These are phyloP conservation scores for Scaptomyza polygonia DNA, from an alignment of 2,888 invertebrate genomes.

Conservation along the genomic window DNA sequence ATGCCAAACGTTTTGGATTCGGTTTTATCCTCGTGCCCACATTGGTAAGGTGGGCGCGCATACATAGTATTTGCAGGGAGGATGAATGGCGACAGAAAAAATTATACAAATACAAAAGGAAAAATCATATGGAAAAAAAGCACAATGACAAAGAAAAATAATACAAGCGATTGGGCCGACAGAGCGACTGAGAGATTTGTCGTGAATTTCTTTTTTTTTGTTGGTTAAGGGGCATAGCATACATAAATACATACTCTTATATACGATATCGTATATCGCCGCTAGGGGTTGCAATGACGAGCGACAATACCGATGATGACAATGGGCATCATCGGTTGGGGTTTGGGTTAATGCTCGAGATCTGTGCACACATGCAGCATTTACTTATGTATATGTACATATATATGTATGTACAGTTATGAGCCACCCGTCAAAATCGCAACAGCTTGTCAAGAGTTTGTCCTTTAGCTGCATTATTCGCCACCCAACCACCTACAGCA, in stretches of 20 bases:
- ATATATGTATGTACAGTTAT: constrained; percentile 4
- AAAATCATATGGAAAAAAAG: constrained; percentile 69
- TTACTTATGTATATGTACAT: neutral
- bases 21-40: constrained; percentile 15
- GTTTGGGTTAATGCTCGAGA: constrained; percentile 22
- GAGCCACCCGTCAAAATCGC: constrained; percentile 63
- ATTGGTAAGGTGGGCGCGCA: constrained; percentile 27
- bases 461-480: constrained; percentile 37
- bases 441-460: constrained; percentile 71
- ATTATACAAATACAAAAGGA: constrained; percentile 78
- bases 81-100: constrained; percentile 74
- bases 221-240: neutral
- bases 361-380: constrained; percentile 59
- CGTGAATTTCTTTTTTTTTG: neutral
- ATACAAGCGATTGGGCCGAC: constrained; percentile 69
- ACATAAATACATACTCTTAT: neutral
- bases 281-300: constrained; percentile 70
- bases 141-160: constrained; percentile 80
- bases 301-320: constrained; percentile 65
- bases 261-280: constrained; percentile 5
- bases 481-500: constrained; percentile 34
- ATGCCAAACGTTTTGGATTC: constrained; percentile 31
- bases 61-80: constrained; percentile 46
- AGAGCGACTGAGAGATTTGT: constrained; percentile 53
- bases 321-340: constrained; percentile 51